These are phyloP conservation scores for Lophotis ruficrista DNA, from an alignment of 2,113 vertebrate species.

Conservation along the genomic window DNA sequence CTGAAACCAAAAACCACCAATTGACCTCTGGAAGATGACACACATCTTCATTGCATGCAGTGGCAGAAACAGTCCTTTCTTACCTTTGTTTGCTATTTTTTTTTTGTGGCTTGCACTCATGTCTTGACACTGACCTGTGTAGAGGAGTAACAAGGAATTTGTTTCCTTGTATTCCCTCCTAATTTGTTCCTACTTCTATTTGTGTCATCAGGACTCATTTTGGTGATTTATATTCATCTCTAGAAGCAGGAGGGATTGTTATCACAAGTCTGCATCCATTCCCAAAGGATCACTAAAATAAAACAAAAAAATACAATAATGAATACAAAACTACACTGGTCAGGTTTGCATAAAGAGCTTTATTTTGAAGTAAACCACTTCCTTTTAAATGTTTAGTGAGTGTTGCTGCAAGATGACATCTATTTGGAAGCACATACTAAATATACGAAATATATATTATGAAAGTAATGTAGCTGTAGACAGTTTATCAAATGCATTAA, in stretches of 20 bases:
- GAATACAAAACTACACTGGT: neutral
- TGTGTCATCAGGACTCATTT: neutral
- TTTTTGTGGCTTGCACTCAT: neutral
- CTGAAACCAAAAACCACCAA: neutral
- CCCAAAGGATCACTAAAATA: neutral
- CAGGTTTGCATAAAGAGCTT: neutral
- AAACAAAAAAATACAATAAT: neutral
- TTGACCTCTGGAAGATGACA: neutral
- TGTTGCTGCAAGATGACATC: neutral
- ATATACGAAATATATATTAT: neutral
- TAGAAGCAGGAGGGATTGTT: neutral
- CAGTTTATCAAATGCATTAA: neutral
- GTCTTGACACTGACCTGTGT: neutral
- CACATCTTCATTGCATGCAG: neutral
- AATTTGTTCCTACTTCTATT: neutral
- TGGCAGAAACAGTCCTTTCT: neutral
- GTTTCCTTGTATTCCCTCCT: neutral
- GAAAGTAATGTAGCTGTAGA: neutral
- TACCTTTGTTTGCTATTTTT: neutral
- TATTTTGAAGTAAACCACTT: neutral
- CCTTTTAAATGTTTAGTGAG: neutral
- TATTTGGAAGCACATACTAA: neutral
- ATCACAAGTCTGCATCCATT: neutral
- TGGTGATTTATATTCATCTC: neutral
- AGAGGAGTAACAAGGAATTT: neutral